phyloP scores from a whole-genome alignment of 2,113 vertebrate species.

The Clarias gariepinus region DNA sequence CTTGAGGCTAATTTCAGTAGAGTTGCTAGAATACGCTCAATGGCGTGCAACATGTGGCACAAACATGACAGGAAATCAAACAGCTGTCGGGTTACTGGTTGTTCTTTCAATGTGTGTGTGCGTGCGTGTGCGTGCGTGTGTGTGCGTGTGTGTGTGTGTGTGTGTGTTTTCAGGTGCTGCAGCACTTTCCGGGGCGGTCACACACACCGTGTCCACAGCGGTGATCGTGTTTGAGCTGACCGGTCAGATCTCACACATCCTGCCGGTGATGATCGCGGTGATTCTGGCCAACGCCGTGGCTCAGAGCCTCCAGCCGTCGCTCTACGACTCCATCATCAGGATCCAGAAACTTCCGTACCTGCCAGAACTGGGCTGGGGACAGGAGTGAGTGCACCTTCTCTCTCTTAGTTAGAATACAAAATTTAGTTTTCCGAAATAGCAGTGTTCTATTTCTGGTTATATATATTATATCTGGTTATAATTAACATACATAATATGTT shows the following conservation, averaged over 20 bases:
- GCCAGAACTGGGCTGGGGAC: constrained; percentile 95
- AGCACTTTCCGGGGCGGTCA: constrained; percentile 90
- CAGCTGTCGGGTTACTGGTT: constrained; percentile 32
- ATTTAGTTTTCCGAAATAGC: background rate
- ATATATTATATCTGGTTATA: background rate
- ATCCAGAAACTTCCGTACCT: constrained; percentile 99
- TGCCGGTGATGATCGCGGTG: constrained; percentile 97
- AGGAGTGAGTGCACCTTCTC: constrained; percentile 79
- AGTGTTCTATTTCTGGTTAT: background rate
- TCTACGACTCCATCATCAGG: constrained; percentile 98
- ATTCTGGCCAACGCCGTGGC: constrained; percentile 97
- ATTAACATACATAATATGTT: background rate
- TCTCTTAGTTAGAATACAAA: background rate
- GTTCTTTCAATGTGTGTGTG: constrained; percentile 11
- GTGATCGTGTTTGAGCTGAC: constrained; percentile 99
- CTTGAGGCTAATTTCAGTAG: constrained; percentile 48
- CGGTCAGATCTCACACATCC: constrained; percentile 96
- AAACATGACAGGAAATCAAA: constrained; percentile 52
- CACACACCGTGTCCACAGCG: constrained; percentile 95
- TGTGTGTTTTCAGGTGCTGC: constrained; percentile 79
- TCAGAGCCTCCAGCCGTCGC: constrained; percentile 93
- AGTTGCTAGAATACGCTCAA: constrained; percentile 58
- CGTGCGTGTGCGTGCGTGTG: background rate
- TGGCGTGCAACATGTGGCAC: constrained; percentile 36
- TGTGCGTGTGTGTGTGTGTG: constrained; percentile 23